A percentile compares a stretch with the other conserved stretches of the same genome.
Conservation (phyloP, 1,140 invertebrate species). For the Drosophila subobscura region DNA sequence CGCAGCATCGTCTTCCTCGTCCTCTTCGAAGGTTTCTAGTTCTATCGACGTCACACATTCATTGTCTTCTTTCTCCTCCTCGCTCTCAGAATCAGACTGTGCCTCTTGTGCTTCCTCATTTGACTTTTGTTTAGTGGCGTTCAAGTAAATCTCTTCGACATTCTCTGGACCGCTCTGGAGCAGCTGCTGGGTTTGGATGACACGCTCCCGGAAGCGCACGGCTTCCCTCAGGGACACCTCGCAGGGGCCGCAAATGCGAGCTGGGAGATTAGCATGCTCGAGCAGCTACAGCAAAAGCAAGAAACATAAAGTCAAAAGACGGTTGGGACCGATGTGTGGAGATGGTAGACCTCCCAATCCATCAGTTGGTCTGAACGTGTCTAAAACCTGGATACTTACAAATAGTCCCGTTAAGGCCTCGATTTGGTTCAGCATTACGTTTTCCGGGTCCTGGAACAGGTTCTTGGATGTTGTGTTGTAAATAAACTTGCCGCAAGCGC, state of each 20-base stretch:
- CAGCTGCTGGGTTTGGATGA: slow-evolving; percentile 56
- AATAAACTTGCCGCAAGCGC: slow-evolving; percentile 60
- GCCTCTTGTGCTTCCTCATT: background rate
- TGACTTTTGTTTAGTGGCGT: slow-evolving; percentile 2
- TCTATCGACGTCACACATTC: too few species aligned
- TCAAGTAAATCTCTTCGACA: slow-evolving; percentile 29
- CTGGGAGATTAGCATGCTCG: slow-evolving; percentile 34
- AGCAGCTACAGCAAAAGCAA: slow-evolving; percentile 30
- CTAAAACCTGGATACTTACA: slow-evolving; percentile 31
- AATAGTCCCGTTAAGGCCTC: slow-evolving; percentile 59
- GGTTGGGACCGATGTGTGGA: background rate
- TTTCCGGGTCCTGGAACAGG: slow-evolving; percentile 50
- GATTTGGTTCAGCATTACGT: slow-evolving; percentile 61
- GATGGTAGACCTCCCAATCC: background rate
- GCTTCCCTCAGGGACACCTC: slow-evolving; percentile 53
- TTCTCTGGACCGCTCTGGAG: slow-evolving; percentile 30
- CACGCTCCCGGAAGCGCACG: slow-evolving; percentile 51
- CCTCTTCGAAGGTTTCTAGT: too few species aligned
- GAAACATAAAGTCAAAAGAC: background rate
- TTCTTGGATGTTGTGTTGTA: slow-evolving; percentile 32
- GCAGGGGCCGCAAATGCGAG: slow-evolving; percentile 57
- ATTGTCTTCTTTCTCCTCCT: too few species aligned
- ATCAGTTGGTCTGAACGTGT: slow-evolving; percentile 31
- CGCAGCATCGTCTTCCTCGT: too few species aligned
- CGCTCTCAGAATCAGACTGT: too few species aligned